These are phyloP conservation scores for Cetoscarus ocellatus DNA, from an alignment of 2,797 vertebrate genomes.

Conservation along the genomic window DNA sequence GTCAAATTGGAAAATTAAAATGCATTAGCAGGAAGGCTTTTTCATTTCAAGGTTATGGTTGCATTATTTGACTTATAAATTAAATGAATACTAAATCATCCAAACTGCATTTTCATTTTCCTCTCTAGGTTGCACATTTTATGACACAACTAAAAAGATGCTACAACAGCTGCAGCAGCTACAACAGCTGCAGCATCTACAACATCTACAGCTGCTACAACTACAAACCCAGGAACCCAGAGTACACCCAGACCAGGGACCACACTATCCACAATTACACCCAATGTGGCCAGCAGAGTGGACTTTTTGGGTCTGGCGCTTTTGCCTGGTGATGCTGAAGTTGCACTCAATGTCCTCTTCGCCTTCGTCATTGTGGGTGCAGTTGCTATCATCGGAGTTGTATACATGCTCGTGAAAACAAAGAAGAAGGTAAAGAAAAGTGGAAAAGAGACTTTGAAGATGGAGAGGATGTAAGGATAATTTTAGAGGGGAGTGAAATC, in stretches of 20 bases:
- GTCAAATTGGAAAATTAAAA: too few species aligned
- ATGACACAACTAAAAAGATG: too few species aligned
- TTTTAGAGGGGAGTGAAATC: slow-evolving; percentile 14
- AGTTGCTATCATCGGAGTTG: slow-evolving; percentile 1
- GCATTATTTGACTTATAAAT: too few species aligned
- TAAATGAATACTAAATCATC: too few species aligned
- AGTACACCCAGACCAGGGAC: slow-evolving; percentile 14
- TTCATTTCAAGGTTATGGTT: too few species aligned
- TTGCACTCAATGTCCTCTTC: slow-evolving; percentile 47
- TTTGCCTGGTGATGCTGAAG: slow-evolving; percentile 37
- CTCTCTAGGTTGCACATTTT: too few species aligned
- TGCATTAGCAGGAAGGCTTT: too few species aligned
- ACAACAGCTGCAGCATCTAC: too few species aligned
- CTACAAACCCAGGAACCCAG: too few species aligned
- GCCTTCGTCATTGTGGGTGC: slow-evolving; percentile 22
- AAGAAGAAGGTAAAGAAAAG: slow-evolving; percentile 31
- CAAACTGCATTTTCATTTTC: too few species aligned
- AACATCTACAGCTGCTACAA: too few species aligned
- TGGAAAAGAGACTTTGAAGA: slow-evolving; percentile 1
- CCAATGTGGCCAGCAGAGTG: not conserved
- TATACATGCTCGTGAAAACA: slow-evolving; percentile 18
- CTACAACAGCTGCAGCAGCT: too few species aligned
- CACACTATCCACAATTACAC: not conserved
- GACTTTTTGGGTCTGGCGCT: slow-evolving; percentile 51
- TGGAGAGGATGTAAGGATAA: slow-evolving; percentile 48